phyloP scores from a whole-genome alignment of 2,888 invertebrate genomes.

The Drosophila putrida region DNA sequence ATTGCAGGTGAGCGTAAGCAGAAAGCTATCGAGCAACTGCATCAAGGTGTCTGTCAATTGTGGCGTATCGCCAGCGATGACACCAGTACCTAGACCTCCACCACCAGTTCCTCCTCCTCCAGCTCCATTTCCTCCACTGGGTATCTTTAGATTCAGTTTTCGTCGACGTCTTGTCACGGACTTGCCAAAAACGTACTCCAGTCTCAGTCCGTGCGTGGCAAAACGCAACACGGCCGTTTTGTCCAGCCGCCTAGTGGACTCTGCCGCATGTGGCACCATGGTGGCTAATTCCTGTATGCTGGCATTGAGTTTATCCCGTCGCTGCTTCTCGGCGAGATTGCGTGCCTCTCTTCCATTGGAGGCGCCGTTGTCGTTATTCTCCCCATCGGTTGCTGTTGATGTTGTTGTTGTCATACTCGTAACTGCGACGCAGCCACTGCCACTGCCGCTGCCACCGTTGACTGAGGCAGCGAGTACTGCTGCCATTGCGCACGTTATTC shows the following conservation, averaged over 20 bases:
- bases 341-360: constrained; percentile 91
- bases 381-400: constrained; percentile 28
- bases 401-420: constrained; percentile 49
- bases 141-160: constrained; percentile 39
- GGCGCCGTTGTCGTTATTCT: constrained; percentile 44
- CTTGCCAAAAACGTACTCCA: constrained; percentile 88
- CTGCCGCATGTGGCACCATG: constrained; percentile 92
- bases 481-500: constrained; percentile 51
- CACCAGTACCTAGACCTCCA: not conserved
- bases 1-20: constrained; percentile 91
- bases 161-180: constrained; percentile 65
- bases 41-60: constrained; percentile 88
- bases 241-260: constrained; percentile 93
- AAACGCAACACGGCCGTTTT: constrained; percentile 95
- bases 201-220: constrained; percentile 93
- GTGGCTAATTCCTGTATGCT: constrained; percentile 93
- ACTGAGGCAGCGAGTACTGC: constrained; percentile 56
- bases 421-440: constrained; percentile 47
- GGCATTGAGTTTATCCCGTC: constrained; percentile 94
- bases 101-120: not conserved
- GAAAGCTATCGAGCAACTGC: constrained; percentile 91
- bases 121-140: constrained; percentile 7
- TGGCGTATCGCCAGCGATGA: constrained; percentile 83
- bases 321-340: constrained; percentile 95
- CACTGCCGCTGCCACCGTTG: constrained; percentile 29